These are phyloP conservation scores for Eriosoma lanigerum DNA, from an alignment of 1,140 invertebrate genomes.

Conservation along the genomic window DNA sequence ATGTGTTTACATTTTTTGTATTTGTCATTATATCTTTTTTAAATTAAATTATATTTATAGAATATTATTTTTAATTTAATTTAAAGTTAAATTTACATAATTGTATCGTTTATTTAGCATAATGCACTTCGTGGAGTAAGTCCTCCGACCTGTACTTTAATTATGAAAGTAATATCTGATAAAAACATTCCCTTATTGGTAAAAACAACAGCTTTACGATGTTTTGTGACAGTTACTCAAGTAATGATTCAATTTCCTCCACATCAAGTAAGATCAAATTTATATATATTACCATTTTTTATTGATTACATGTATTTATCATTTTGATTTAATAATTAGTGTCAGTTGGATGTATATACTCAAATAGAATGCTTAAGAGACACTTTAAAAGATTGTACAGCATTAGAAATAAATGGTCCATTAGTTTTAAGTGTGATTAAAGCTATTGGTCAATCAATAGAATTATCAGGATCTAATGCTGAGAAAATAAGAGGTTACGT, in stretches of 20 bases:
- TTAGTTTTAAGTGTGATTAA: constrained; percentile 33
- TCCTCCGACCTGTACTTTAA: constrained; percentile 65
- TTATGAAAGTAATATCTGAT: constrained; percentile 61
- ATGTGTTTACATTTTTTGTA: no score
- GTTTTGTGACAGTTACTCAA: constrained; percentile 64
- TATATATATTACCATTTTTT: neutral
- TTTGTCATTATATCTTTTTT: neutral
- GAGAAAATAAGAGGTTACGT: constrained; percentile 42
- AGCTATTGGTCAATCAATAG: constrained; percentile 49
- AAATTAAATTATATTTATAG: neutral
- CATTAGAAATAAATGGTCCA: constrained; percentile 22
- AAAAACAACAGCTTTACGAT: constrained; percentile 61
- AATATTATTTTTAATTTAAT: neutral
- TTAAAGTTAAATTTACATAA: constrained; percentile 45
- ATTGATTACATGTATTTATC: constrained; percentile 33
- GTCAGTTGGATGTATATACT: constrained; percentile 65
- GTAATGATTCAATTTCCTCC: constrained; percentile 63
- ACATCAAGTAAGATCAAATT: constrained; percentile 62
- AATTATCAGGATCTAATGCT: constrained; percentile 39
- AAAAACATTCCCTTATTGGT: constrained; percentile 58
- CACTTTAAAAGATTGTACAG: constrained; percentile 39
- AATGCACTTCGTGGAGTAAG: constrained; percentile 67
- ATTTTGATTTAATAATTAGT: constrained; percentile 57
- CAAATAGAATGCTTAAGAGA: constrained; percentile 60
- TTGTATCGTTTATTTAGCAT: no score